Evolutionary conservation across 2,797 vertebrate genomes (phyloP).

Genomic region (Ataeniobius toweri): DNA sequence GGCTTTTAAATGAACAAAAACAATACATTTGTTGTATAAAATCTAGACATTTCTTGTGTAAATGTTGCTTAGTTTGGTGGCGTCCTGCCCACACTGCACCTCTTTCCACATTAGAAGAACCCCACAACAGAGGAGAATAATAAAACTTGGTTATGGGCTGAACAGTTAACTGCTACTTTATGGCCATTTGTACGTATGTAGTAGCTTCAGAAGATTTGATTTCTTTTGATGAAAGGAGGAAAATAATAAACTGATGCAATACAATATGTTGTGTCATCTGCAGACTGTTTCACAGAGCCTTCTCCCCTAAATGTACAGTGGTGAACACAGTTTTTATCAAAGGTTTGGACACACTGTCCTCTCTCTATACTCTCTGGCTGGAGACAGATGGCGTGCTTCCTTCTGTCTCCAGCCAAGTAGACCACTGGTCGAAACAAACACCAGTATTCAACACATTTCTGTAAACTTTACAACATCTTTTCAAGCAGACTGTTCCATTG

Average conservation of each 20-base stretch:
- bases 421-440: background rate
- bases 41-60: constrained; percentile 71
- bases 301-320: constrained; percentile 5
- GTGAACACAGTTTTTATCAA: constrained; percentile 22
- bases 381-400: background rate
- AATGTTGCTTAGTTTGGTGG: constrained; percentile 75
- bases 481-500: background rate
- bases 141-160: constrained; percentile 53
- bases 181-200: constrained; percentile 84
- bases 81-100: constrained; percentile 58
- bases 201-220: constrained; percentile 82
- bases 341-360: constrained; percentile 23
- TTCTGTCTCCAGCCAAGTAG: background rate
- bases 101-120: constrained; percentile 61
- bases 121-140: constrained; percentile 32
- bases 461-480: background rate
- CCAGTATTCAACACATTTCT: background rate
- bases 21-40: constrained; percentile 74
- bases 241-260: constrained; percentile 91
- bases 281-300: constrained; percentile 30
- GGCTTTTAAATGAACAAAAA: constrained; percentile 56
- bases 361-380: background rate
- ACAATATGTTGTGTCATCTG: constrained; percentile 49
- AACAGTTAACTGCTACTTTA: constrained; percentile 72
- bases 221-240: constrained; percentile 78